Percentiles rank a stretch among this genome's conserved stretches.
Conservation (phyloP, 1,140 invertebrate genomes). For the Drosophila ironensis region DNA sequence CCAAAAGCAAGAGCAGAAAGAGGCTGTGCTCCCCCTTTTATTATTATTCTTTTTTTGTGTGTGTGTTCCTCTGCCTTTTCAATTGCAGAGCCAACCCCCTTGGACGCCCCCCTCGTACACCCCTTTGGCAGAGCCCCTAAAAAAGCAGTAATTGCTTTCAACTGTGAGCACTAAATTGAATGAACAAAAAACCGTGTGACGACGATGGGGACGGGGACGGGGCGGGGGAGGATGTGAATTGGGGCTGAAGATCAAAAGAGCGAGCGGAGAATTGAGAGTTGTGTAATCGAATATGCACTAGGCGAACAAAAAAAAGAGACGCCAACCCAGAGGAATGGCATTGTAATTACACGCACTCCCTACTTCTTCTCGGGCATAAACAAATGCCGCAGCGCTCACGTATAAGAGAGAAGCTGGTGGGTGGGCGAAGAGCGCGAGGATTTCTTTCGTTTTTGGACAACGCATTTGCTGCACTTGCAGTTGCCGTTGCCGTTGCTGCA, state of each 20-base stretch:
- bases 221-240: background rate
- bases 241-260: slow-evolving; percentile 46
- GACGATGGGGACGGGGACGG: slow-evolving; percentile 3
- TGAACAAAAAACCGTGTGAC: slow-evolving; percentile 68
- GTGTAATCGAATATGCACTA: slow-evolving; percentile 57
- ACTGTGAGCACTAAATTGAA: slow-evolving; percentile 71
- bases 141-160: slow-evolving; percentile 72
- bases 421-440: slow-evolving; percentile 7
- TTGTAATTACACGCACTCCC: slow-evolving; percentile 34
- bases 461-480: slow-evolving; percentile 34
- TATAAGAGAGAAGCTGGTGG: slow-evolving; percentile 24
- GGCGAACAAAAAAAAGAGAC: background rate
- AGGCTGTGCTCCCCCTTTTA: slow-evolving; percentile 44
- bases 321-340: background rate
- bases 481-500: slow-evolving; percentile 27
- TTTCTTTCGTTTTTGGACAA: slow-evolving; percentile 42
- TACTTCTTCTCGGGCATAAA: slow-evolving; percentile 47
- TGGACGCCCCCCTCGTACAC: background rate
- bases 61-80: slow-evolving; percentile 36
- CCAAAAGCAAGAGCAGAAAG: slow-evolving; percentile 8
- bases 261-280: slow-evolving; percentile 30
- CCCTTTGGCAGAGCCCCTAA: slow-evolving; percentile 8
- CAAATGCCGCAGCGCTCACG: slow-evolving; percentile 55
- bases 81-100: slow-evolving; percentile 60
- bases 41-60: slow-evolving; percentile 2